Conservation (phyloP, 2,888 invertebrate species). For the Dyspetes luteomarginatus region DNA sequence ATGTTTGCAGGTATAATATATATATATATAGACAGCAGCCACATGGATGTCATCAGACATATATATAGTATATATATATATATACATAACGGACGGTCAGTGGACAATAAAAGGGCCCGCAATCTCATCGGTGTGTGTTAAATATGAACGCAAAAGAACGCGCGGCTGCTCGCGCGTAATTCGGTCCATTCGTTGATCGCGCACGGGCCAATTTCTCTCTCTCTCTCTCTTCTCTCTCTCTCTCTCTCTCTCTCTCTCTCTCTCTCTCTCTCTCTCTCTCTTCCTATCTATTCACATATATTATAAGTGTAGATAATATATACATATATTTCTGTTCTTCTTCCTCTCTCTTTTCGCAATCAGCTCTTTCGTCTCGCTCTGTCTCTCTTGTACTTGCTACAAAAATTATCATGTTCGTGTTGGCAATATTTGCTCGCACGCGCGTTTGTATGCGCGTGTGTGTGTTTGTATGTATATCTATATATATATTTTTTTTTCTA, state of each 20-base stretch:
- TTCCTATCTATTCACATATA: conserved; percentile 19
- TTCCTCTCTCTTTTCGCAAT: conserved; percentile 30
- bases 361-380: conserved; percentile 15
- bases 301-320: background rate
- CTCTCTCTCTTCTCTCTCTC: conserved; percentile 6
- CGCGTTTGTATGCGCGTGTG: conserved; percentile 13
- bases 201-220: conserved; percentile 49
- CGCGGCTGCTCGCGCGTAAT: conserved; percentile 61
- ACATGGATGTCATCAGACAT: conserved; percentile 12
- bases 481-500: background rate
- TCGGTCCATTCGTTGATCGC: conserved; percentile 57
- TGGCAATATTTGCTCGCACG: background rate
- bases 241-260: conserved; percentile 12
- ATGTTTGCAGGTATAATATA: conserved; percentile 8
- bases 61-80: conserved; percentile 5
- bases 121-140: no score
- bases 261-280: conserved; percentile 7
- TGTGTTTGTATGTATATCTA: conserved; percentile 3
- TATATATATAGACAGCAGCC: background rate
- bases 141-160: conserved; percentile 55
- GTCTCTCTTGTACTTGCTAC: conserved; percentile 31
- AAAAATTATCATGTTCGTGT: conserved; percentile 40
- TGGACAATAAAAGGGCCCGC: conserved; percentile 53
- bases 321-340: conserved; percentile 18
- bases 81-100: conserved; percentile 13